A percentile compares a stretch with the other conserved stretches of the same genome.
These are phyloP conservation scores for Abscondita cerata DNA, from an alignment of 2,888 invertebrate species.

Conservation along the genomic window DNA sequence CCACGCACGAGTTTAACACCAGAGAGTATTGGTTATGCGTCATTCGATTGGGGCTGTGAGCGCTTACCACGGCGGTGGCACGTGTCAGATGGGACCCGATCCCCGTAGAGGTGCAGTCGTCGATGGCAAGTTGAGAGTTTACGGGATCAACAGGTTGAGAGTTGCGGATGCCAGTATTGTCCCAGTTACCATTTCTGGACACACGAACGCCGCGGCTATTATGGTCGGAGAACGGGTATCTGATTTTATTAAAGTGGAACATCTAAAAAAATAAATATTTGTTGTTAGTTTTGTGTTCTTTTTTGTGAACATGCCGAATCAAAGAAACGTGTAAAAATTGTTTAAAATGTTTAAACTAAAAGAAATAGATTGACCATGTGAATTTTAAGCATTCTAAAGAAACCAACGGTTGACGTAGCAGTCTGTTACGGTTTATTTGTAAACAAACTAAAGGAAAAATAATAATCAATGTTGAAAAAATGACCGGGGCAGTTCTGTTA, in stretches of 20 bases:
- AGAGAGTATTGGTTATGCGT: conserved; percentile 76
- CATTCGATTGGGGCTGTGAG: conserved; percentile 62
- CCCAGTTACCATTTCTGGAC: conserved; percentile 68
- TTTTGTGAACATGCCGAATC: no score
- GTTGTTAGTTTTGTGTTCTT: neutral
- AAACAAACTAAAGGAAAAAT: no score
- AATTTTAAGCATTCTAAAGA: no score
- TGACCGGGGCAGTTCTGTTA: no score
- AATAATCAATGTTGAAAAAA: no score
- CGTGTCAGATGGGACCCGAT: conserved; percentile 73
- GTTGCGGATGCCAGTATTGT: conserved; percentile 73
- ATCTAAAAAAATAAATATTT: no score
- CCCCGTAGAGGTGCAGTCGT: conserved; percentile 67
- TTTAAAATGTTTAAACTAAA: no score
- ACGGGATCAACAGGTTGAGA: conserved; percentile 65
- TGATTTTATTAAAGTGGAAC: conserved; percentile 52
- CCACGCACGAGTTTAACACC: conserved; percentile 58
- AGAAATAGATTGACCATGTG: no score
- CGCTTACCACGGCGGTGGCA: conserved; percentile 70
- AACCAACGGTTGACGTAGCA: no score
- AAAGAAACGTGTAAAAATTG: no score
- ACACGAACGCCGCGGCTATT: conserved; percentile 71
- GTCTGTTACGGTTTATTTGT: no score
- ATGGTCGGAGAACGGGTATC: conserved; percentile 75
- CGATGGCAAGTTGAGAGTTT: conserved; percentile 66